These are phyloP conservation scores for Lamellibrachia satsuma DNA, from an alignment of 2,888 invertebrate genomes.

Conservation along the genomic window DNA sequence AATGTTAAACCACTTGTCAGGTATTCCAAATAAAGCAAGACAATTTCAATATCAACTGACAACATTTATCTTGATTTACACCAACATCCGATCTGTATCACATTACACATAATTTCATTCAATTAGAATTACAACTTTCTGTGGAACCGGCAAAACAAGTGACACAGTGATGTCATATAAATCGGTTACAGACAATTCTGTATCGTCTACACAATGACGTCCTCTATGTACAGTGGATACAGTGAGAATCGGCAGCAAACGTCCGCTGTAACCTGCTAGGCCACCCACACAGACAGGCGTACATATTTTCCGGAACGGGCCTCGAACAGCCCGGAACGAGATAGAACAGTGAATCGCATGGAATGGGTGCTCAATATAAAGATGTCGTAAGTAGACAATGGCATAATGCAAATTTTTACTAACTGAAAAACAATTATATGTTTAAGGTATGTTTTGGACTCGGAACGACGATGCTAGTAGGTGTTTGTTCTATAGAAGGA, in stretches of 20 bases:
- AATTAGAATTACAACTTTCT: neutral
- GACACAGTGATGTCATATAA: neutral
- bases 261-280: neutral
- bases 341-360: too few species aligned
- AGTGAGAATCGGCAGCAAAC: neutral
- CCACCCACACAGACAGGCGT: too few species aligned
- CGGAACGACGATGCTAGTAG: too few species aligned
- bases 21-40: neutral
- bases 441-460: too few species aligned
- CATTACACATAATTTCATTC: neutral
- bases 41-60: neutral
- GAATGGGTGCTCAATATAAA: too few species aligned
- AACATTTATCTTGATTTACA: conserved; percentile 17
- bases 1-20: neutral
- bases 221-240: neutral
- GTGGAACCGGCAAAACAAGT: neutral
- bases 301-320: too few species aligned
- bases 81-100: neutral
- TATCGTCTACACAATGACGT: neutral
- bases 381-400: too few species aligned
- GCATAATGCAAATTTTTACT: too few species aligned
- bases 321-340: too few species aligned
- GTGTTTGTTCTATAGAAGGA: too few species aligned
- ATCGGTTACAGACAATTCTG: neutral
- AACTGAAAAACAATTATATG: too few species aligned